These are phyloP conservation scores for Percopsis transmontana DNA, from an alignment of 2,113 vertebrate species.

Conservation along the genomic window DNA sequence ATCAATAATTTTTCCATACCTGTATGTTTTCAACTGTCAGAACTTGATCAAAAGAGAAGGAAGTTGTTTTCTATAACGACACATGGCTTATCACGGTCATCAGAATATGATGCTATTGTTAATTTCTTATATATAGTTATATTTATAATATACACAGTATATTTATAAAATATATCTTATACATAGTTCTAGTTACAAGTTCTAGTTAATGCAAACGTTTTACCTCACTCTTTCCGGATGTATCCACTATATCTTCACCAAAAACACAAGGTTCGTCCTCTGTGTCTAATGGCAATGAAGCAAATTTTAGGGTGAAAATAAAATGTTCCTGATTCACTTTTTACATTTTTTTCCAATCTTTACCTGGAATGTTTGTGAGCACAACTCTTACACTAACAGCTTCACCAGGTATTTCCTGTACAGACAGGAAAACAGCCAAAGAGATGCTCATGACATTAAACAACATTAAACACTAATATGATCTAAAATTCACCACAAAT, in stretches of 20 bases:
- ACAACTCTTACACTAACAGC: slow-evolving; percentile 59
- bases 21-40: slow-evolving; percentile 51
- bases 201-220: not conserved
- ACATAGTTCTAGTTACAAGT: no score
- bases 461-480: not conserved
- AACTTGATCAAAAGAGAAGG: slow-evolving; percentile 62
- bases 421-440: slow-evolving; percentile 2
- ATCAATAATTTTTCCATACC: slow-evolving; percentile 44
- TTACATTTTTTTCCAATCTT: not conserved
- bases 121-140: no score
- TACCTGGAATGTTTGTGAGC: slow-evolving; percentile 46
- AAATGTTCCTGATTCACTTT: not conserved
- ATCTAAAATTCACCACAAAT: not conserved
- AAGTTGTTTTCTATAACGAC: slow-evolving; percentile 46
- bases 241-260: slow-evolving; percentile 51
- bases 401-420: slow-evolving; percentile 27
- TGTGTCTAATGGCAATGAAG: slow-evolving; percentile 8
- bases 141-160: no score
- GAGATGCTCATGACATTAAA: not conserved
- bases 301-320: not conserved
- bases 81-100: not conserved
- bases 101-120: no score
- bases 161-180: no score
- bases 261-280: slow-evolving; percentile 32
- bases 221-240: slow-evolving; percentile 51